phyloP scores from a whole-genome alignment of 1,140 invertebrate genomes.

The Meloidogyne hapla region DNA sequence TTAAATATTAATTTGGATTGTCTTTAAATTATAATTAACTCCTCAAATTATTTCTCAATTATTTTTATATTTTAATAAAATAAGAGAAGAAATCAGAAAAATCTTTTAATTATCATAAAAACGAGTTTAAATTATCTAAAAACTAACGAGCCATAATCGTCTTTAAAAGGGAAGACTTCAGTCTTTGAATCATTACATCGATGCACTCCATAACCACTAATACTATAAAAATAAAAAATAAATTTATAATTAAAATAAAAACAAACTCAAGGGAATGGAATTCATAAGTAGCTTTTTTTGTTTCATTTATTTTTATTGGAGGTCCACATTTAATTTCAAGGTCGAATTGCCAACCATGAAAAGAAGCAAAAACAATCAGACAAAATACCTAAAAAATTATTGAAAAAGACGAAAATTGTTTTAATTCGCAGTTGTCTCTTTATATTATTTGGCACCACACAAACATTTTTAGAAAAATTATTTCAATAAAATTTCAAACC shows the following conservation, averaged over 20 bases:
- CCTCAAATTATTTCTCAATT: too few species aligned
- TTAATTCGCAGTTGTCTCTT: too few species aligned
- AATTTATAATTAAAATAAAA: neutral
- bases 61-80: constrained; percentile 7
- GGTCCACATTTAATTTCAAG: constrained; percentile 3
- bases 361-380: neutral
- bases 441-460: too few species aligned
- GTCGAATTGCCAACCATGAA: constrained; percentile 10
- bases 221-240: constrained; percentile 15
- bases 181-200: constrained; percentile 30
- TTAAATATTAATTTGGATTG: too few species aligned
- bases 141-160: constrained; percentile 24
- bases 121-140: too few species aligned
- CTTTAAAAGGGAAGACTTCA: constrained; percentile 19
- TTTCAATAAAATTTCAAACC: constrained; percentile 34
- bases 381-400: neutral
- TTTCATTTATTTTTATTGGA: neutral
- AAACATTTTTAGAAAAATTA: too few species aligned
- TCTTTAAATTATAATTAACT: too few species aligned
- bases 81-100: too few species aligned
- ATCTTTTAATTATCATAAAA: too few species aligned
- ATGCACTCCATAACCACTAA: constrained; percentile 16
- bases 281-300: constrained; percentile 7
- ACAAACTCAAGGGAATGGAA: neutral
- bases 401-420: too few species aligned